Evolutionary conservation across 2,113 vertebrate species (phyloP), one percentile per base, ranked within the genome.

Genomic region (Calidris pugnax): DNA sequence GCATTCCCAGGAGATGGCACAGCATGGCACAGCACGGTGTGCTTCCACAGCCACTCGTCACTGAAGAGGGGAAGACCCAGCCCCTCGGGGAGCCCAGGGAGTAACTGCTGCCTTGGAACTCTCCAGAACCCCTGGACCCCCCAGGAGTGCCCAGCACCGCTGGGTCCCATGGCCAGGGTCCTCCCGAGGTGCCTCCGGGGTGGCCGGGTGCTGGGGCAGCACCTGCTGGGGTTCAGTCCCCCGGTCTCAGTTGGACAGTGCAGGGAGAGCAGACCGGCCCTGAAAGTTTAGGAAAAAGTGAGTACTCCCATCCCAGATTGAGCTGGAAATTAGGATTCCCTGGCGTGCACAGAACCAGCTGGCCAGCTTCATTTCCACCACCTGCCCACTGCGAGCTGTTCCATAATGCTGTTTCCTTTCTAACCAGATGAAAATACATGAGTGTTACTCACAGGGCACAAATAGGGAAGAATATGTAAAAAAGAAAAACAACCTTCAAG

Each of bases 191-290:
- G 32, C 45, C 83, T 32, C 33, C 2, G 0, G 14, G 35, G 64
- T 3, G 0, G 7, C 14, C 1, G 1, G 37, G 53, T 2, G 0
- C 59, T 45, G 10, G 6, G 26, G n/a, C 60, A 35, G 63, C 28
- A 33, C 33, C 43, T 9, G 1, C 53, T 8, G 27, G 30, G 18
- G 16, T 12, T 9, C 35, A 4, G 32, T 48, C 47, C 41, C 6
- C 0, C 20, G 5, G 14, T 4, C 0, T 1, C 28, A 35, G 12
- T 82, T 16, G 21, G 53, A 5, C 4, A 20, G 76, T 4, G 35
- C 64, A 28, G 5, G n/a, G 12, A 9, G 13, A 10, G 12, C 64
- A 37, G 43, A 8, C 12, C n/a, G 59, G 33, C 73, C 43, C 50
- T 57, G 7, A 17, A 21, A 32, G 53, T 12, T 7, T 14, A 33